Evolutionary conservation across 2,797 vertebrate species (phyloP).

Genomic region (Rhynchotus rufescens): DNA sequence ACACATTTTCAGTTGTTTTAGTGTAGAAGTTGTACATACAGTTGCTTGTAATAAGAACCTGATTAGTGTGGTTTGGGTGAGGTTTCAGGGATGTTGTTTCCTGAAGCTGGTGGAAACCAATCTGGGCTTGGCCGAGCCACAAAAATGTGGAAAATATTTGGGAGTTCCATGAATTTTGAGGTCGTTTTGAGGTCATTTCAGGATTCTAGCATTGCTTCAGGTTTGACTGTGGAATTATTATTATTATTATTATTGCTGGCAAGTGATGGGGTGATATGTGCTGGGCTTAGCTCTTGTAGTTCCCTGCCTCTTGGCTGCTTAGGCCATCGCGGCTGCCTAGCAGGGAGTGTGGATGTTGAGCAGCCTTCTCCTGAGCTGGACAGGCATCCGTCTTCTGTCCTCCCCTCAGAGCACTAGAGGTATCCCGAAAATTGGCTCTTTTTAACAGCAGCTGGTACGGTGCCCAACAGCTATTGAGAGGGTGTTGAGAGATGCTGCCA

Average conservation of each 20-base stretch:
- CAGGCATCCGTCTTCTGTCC: accelerated
- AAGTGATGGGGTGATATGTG: not conserved
- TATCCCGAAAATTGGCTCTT: not conserved
- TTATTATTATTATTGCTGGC: not conserved
- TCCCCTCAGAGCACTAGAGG: not conserved
- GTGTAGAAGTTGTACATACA: not conserved
- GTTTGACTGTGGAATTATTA: not conserved
- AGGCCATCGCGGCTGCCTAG: not conserved
- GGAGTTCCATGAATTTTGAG: not conserved
- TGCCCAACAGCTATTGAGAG: not conserved
- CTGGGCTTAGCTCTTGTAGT: not conserved
- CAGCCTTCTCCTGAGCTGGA: not conserved
- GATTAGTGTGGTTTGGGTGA: not conserved
- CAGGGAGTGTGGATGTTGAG: accelerated
- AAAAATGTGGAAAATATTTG: not conserved
- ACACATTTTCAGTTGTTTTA: not conserved
- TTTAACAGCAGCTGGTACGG: not conserved
- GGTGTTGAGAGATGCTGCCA: accelerated
- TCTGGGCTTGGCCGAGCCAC: not conserved
- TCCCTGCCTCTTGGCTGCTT: not conserved
- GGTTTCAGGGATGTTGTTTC: not conserved
- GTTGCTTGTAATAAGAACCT: too few species aligned
- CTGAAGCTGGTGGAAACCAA: not conserved
- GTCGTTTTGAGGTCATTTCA: not conserved
- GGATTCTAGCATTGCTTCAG: not conserved